Evolutionary conservation across 2,888 invertebrate species (phyloP).

Genomic region (Hermaeophaga mercurialis): DNA sequence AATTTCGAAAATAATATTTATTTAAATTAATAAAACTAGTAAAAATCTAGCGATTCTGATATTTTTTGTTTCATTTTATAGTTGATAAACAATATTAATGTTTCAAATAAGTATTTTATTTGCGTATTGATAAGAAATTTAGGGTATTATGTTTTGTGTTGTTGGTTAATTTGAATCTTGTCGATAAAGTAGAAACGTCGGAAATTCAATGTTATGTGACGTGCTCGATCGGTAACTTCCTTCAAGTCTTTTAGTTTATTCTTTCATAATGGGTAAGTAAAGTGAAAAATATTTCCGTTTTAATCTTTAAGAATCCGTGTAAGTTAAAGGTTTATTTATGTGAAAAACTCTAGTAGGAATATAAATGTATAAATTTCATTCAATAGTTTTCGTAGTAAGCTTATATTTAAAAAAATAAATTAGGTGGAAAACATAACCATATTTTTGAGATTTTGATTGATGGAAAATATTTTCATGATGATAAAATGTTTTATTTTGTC

Average conservation of each 20-base stretch:
- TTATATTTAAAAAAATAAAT: slow-evolving; percentile 12
- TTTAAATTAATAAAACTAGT: too few relatives aligned
- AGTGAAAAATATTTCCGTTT: slow-evolving; percentile 40
- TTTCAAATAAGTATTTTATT: too few relatives aligned
- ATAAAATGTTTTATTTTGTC: slow-evolving; percentile 38
- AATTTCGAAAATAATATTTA: neutral
- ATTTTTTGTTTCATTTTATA: too few relatives aligned
- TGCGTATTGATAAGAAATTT: too few relatives aligned
- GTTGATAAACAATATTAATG: too few relatives aligned
- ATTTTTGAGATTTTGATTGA: slow-evolving; percentile 18
- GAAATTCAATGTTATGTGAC: slow-evolving; percentile 17
- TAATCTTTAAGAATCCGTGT: slow-evolving; percentile 51
- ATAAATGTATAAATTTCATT: slow-evolving; percentile 9
- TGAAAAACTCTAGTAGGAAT: neutral
- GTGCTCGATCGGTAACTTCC: slow-evolving; percentile 42
- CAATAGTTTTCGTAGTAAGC: slow-evolving; percentile 20
- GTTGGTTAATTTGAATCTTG: neutral
- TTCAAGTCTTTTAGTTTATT: slow-evolving; percentile 63
- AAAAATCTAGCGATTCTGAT: too few relatives aligned
- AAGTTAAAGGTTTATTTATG: slow-evolving; percentile 18
- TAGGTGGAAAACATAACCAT: slow-evolving; percentile 33
- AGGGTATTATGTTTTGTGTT: too few relatives aligned
- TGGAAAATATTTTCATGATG: slow-evolving; percentile 39
- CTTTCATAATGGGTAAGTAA: slow-evolving; percentile 72
- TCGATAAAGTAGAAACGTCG: slow-evolving; percentile 23